Percentiles rank a stretch among this genome's conserved stretches.
Evolutionary conservation across 2,797 vertebrate genomes (phyloP).

Genomic region (Phaenicophaeus curvirostris): DNA sequence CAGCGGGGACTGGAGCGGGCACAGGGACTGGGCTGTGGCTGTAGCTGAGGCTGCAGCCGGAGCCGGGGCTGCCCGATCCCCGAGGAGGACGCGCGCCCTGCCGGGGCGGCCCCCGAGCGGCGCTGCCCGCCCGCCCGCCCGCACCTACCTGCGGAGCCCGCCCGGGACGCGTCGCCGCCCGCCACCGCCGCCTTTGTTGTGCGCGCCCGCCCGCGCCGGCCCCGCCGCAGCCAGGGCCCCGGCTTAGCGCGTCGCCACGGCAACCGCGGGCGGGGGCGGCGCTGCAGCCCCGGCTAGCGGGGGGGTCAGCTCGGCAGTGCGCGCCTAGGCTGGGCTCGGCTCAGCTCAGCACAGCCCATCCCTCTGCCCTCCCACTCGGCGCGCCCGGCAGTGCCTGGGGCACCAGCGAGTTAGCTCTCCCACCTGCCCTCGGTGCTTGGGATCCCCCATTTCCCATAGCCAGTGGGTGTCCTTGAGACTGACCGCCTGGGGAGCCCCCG

Average conservation of each 20-base stretch:
- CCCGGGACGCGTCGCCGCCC: background rate
- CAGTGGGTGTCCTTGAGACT: background rate
- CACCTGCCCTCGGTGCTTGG: background rate
- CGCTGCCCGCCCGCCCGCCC: background rate
- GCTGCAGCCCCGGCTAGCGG: background rate
- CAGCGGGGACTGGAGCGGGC: no score
- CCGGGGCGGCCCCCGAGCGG: no score
- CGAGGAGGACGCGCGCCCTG: no score
- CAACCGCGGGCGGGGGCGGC: background rate
- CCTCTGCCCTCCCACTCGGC: background rate
- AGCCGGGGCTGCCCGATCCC: no score
- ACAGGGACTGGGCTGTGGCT: no score
- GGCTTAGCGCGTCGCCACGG: slow-evolving; percentile 46
- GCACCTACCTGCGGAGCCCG: background rate
- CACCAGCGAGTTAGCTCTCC: background rate
- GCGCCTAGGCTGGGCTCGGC: background rate
- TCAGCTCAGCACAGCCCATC: no score
- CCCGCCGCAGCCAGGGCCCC: background rate
- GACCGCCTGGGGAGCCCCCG: background rate
- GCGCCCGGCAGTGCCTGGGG: background rate
- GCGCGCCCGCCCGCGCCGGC: background rate
- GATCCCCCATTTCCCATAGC: background rate
- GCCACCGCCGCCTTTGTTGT: background rate
- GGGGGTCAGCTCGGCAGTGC: no score
- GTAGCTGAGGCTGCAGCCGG: no score